These are phyloP conservation scores for Platycercus adscitus DNA, from an alignment of 2,113 vertebrate genomes.

Conservation along the genomic window DNA sequence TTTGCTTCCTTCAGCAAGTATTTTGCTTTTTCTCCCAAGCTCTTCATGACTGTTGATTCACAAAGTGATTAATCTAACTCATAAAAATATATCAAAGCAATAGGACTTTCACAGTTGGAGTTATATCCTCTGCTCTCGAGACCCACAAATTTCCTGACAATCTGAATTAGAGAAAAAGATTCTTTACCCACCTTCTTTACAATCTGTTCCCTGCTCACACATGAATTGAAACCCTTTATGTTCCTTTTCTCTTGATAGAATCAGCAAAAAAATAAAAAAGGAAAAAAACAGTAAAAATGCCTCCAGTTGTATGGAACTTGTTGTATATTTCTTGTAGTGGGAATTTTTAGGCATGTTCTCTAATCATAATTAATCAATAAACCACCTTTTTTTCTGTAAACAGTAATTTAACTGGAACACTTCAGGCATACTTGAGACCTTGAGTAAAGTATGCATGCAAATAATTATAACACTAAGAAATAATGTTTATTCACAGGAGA, in stretches of 20 bases:
- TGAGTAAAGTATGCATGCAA: neutral
- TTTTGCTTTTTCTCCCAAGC: neutral
- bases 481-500: neutral
- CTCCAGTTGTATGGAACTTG: neutral
- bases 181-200: neutral
- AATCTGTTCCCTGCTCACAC: neutral
- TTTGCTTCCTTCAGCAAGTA: neutral
- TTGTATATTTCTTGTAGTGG: neutral
- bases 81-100: neutral
- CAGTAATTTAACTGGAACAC: neutral
- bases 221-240: neutral
- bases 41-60: neutral
- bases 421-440: neutral
- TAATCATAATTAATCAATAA: neutral
- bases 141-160: neutral
- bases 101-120: neutral
- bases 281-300: accelerated
- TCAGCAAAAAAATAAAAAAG: neutral
- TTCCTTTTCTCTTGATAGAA: neutral
- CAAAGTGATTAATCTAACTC: neutral
- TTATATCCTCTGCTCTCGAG: neutral
- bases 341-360: neutral
- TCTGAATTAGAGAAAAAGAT: neutral
- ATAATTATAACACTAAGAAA: neutral
- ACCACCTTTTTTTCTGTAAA: neutral